Evolutionary conservation across 2,113 vertebrate species (phyloP).

Genomic region (Rhadina sibilatrix): DNA sequence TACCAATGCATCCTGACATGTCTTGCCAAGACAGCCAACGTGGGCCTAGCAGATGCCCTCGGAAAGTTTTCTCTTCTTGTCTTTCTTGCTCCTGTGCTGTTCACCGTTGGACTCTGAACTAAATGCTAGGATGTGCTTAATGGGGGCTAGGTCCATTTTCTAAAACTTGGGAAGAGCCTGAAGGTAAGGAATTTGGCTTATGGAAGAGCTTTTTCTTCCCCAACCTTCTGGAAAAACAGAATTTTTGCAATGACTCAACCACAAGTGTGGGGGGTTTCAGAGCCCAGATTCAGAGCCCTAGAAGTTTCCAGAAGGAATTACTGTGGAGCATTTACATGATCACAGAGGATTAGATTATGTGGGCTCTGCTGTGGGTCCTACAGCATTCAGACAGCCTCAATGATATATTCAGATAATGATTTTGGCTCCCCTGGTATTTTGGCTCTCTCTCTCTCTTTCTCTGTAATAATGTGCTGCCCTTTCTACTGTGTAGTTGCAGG

Average conservation of each 20-base stretch:
- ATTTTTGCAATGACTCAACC: not conserved
- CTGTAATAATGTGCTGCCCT: conserved; percentile 17
- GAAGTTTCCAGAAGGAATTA: not conserved
- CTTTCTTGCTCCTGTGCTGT: not conserved
- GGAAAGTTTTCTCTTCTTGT: conserved; percentile 36
- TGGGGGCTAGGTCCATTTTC: not conserved
- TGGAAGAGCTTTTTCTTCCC: not conserved
- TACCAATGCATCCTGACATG: conserved; percentile 84
- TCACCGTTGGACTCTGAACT: not conserved
- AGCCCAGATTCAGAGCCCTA: not conserved
- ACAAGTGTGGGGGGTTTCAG: not conserved
- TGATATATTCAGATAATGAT: conserved; percentile 22
- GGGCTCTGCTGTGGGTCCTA: not conserved
- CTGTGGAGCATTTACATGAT: not conserved
- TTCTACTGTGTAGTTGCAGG: conserved; percentile 9
- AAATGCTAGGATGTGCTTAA: not conserved
- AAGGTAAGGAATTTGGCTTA: not conserved
- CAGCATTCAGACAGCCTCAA: not conserved
- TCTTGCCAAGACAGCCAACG: conserved; percentile 66
- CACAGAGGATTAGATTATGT: not conserved
- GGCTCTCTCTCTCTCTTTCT: not conserved
- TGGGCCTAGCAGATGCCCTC: conserved; percentile 68
- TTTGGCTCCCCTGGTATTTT: conserved; percentile 6
- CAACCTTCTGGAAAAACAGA: not conserved
- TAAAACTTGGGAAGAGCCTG: not conserved